Evolutionary conservation across 2,113 vertebrate genomes (phyloP), one percentile per base, ranked within the genome.

Genomic region (Charina bottae): DNA sequence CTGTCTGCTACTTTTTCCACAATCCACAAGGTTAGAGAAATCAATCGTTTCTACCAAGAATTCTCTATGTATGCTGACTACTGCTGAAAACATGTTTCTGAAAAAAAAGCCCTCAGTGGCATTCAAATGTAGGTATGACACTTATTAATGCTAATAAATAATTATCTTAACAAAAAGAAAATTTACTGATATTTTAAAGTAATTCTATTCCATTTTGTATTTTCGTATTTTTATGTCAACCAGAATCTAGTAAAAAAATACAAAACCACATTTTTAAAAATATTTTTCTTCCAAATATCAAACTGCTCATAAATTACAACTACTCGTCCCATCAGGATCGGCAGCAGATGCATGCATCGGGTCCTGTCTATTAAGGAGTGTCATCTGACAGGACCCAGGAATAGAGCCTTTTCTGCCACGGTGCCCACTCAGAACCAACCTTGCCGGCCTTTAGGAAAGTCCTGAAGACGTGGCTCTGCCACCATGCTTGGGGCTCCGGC

Each of bases 161-260:
- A 49, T 49, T 49, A 6, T 49, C 49, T 49, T 49, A 49, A 49
- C 49, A 49, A 49, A 49, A 6, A 49, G 2, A 49, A 49, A 6
- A 6, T 49, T 49, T 49, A 49, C 49, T 49, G 49, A 49, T 49
- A 6, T 49, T 49, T 49, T 49, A 4, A 13, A 93, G 85, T 56
- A 96, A 93, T 93, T 93, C 62, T 91, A 64, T 95, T 95, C 92
- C 94, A 95, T 28, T 49, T 78, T 6, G 0, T 23, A 92, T 93
- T 28, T 49, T 78, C 4, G 0, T 23, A 92, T 93, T 89, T 85
- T 94, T 88, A 19, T 11, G 13, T 60, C 87, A 58, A 94, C 89
- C 53, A 84, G 64, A 94, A 91, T 83, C 94, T 23, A 91, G 46
- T 21, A 93, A 92, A 49, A 91, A 92, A 91, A 89, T 89, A 7